A percentile compares a stretch with the other conserved stretches of the same genome.
These are phyloP conservation scores for Dinoponera quadriceps DNA, from an alignment of 1,140 invertebrate genomes.

Conservation along the genomic window DNA sequence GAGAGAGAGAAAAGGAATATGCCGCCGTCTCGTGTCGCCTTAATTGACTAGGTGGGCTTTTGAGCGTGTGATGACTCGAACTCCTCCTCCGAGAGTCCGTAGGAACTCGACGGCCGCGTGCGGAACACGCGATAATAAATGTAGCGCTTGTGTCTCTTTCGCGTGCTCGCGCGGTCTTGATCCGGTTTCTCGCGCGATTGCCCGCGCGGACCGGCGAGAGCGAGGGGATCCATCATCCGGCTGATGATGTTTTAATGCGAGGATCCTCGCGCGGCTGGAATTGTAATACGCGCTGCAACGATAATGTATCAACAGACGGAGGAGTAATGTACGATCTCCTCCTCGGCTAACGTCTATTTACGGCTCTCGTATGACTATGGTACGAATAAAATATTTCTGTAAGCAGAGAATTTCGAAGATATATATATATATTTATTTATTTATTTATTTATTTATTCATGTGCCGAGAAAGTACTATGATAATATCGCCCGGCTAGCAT, in stretches of 20 bases:
- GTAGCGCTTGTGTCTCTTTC: neutral
- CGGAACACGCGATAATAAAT: constrained; percentile 39
- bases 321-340: no score
- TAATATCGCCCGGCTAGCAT: no score
- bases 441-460: no score
- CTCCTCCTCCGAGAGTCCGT: constrained; percentile 20
- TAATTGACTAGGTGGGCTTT: constrained; percentile 65
- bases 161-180: neutral
- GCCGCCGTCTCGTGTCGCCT: constrained; percentile 54
- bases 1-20: constrained; percentile 41
- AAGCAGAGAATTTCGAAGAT: no score
- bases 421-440: no score
- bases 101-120: neutral
- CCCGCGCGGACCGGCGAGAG: neutral
- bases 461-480: no score
- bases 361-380: no score
- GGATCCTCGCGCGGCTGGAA: neutral
- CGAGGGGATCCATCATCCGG: constrained; percentile 2
- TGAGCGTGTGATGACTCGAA: constrained; percentile 69
- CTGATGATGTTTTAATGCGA: neutral
- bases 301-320: neutral
- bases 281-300: neutral
- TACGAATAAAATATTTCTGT: no score
- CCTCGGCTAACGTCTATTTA: no score
- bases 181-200: constrained; percentile 16